phyloP scores from a whole-genome alignment of 92 coral and sea anemone genomes.

The Epizoanthus fatuus region DNA sequence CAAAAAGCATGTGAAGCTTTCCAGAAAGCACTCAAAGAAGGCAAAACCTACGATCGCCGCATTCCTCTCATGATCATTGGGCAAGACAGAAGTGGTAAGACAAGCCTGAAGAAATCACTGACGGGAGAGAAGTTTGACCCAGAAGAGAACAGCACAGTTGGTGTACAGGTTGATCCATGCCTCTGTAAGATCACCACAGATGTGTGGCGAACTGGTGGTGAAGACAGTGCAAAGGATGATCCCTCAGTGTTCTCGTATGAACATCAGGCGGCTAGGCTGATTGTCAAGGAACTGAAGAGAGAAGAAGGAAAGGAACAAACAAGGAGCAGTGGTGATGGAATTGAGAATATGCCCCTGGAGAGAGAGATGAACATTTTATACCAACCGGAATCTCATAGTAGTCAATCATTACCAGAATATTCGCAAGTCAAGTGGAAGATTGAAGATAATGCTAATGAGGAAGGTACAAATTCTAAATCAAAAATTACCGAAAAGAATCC shows the following conservation, averaged over 20 bases:
- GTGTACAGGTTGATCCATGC: slow-evolving; percentile 6
- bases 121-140: slow-evolving; percentile 15
- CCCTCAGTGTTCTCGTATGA: neutral
- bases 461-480: no score
- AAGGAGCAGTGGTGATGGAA: no score
- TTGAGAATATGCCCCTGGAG: no score
- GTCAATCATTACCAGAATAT: no score
- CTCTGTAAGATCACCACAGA: slow-evolving; percentile 27
- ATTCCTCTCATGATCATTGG: slow-evolving; percentile 73
- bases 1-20: slow-evolving; percentile 55
- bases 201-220: neutral
- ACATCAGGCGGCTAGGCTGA: slow-evolving; percentile 14
- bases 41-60: slow-evolving; percentile 51
- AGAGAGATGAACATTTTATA: no score
- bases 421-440: no score
- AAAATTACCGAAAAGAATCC: no score
- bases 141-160: slow-evolving; percentile 26
- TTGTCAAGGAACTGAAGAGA: neutral
- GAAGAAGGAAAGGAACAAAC: neutral
- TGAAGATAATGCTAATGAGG: no score
- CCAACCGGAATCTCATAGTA: no score
- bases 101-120: slow-evolving; percentile 73
- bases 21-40: slow-evolving; percentile 61
- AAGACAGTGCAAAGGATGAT: neutral
- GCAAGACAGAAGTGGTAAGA: slow-evolving; percentile 74